phyloP scores from a whole-genome alignment of 2,113 vertebrate genomes.

The Nibea albiflora region DNA sequence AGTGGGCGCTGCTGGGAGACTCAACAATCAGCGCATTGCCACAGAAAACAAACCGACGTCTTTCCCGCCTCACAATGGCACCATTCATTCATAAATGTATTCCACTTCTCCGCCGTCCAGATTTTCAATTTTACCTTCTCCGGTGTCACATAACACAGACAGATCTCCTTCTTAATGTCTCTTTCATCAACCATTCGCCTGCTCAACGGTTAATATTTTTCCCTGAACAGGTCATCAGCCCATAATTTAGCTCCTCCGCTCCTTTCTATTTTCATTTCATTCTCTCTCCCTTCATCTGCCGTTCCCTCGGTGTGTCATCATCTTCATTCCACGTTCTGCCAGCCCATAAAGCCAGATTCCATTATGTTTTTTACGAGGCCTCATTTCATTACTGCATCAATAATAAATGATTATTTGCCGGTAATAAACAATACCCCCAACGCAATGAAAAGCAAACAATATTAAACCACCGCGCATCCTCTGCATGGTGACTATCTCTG shows the following conservation, averaged over 20 bases:
- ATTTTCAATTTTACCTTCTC: too few relatives aligned
- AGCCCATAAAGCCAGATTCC: conserved; percentile 41
- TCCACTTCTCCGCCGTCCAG: conserved; percentile 1
- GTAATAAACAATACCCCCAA: conserved; percentile 21
- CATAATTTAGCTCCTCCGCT: neutral
- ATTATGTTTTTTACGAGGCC: conserved; percentile 48
- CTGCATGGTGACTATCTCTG: neutral
- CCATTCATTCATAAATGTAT: conserved; percentile 43
- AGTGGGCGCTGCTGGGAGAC: conserved; percentile 26
- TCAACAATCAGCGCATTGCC: conserved; percentile 47
- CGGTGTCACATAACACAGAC: neutral
- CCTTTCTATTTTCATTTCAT: conserved; percentile 13
- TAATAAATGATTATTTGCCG: conserved; percentile 47
- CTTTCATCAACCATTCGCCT: neutral
- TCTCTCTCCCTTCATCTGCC: neutral
- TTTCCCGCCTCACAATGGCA: conserved; percentile 51
- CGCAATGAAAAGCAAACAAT: conserved; percentile 41
- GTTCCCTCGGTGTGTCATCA: neutral
- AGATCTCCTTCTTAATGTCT: neutral
- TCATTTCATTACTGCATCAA: conserved; percentile 37
- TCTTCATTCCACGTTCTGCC: neutral
- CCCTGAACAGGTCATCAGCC: neutral
- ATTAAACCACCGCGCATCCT: conserved; percentile 7
- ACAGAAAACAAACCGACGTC: conserved; percentile 51
- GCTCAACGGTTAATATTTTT: neutral